Conservation (phyloP, 2,797 vertebrate genomes). For the Phrynocephalus forsythii region DNA sequence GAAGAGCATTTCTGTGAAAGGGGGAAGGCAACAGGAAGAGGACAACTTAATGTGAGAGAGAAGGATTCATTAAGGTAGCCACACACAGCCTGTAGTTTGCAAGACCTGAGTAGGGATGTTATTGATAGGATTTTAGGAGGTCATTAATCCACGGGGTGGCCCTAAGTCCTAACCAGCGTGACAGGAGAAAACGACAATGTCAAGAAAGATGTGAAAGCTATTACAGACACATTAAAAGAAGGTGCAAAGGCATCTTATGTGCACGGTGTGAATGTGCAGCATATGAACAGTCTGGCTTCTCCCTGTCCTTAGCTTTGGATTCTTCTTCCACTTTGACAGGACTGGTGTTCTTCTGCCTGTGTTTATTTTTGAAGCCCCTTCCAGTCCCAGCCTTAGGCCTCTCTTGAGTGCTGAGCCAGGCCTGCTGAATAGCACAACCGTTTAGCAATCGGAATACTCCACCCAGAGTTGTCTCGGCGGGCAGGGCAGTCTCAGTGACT, state of each 20-base stretch:
- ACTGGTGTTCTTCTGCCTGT: neutral
- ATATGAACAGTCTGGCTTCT: neutral
- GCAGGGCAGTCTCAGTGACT: slow-evolving; percentile 15
- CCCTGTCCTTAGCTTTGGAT: neutral
- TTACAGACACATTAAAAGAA: neutral
- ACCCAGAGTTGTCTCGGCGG: slow-evolving; percentile 23
- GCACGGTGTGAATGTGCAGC: neutral
- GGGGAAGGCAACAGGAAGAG: too few relatives aligned
- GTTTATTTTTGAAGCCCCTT: slow-evolving; percentile 1
- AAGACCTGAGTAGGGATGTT: too few relatives aligned
- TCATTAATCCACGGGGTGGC: too few relatives aligned
- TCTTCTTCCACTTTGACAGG: neutral
- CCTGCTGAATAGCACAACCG: slow-evolving; percentile 13
- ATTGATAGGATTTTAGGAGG: too few relatives aligned
- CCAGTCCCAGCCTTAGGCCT: neutral
- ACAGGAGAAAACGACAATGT: too few relatives aligned
- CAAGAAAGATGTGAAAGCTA: neutral
- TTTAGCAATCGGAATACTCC: slow-evolving; percentile 37
- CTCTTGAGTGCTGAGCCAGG: slow-evolving; percentile 18
- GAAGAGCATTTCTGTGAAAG: too few relatives aligned
- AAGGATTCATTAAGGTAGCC: too few relatives aligned
- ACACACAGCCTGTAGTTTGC: too few relatives aligned
- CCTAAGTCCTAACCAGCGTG: too few relatives aligned
- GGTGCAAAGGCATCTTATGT: neutral
- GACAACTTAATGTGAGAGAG: too few relatives aligned